Base-by-base conservation (phyloP, 2,797 vertebrate genomes). In the Limnodromus scolopaceus region DNA sequence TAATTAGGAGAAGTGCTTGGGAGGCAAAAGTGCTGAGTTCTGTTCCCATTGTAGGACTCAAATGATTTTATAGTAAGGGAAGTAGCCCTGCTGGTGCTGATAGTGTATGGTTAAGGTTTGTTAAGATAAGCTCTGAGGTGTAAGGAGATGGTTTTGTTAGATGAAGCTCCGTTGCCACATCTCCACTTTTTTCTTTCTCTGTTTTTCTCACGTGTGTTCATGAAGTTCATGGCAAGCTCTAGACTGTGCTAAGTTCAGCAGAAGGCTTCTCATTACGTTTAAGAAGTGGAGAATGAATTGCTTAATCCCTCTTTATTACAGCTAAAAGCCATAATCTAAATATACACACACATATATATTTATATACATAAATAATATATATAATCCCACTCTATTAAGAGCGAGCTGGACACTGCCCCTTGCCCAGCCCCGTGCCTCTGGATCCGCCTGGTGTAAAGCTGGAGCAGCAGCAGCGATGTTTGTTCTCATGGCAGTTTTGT, bases 41-140 rank as follows among this genome's bases (percentile, higher is more conserved):
- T 79, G 39, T 34, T 48, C 32, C 63, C 30, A 1, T 16, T 43
- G n/a, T 2, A 8, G 61, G 46, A 23, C n/a, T 58, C n/a, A 8
- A 22, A 24, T 1, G 12, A n/a, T 20, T 70, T 58, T 20, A 6
- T 43, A 22, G 27, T 6, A 25, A 48, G 34, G 71, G 38, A 72
- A 12, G 20, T 12, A 20, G 32, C 34, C 45, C 49, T 28, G 0
- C 43, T 36, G 54, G 25, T 39, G n/a, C 7, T 49, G 64, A 13
- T 14, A 43, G 30, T 4, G 1, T 6, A 1, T 4, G 63, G 27
- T 0, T 58, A 16, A 36, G 6, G 24, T 43, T 13, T 64, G 39
- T 17, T 17, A 9, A 65, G 38, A 18, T 4, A 3, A 1, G 8
- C 53, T 60, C 24, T 36, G 63, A 71, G 38, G 39, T 11, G 2